Base-by-base conservation (phyloP, 2,888 invertebrate species). In the Cheilosia pagana region DNA sequence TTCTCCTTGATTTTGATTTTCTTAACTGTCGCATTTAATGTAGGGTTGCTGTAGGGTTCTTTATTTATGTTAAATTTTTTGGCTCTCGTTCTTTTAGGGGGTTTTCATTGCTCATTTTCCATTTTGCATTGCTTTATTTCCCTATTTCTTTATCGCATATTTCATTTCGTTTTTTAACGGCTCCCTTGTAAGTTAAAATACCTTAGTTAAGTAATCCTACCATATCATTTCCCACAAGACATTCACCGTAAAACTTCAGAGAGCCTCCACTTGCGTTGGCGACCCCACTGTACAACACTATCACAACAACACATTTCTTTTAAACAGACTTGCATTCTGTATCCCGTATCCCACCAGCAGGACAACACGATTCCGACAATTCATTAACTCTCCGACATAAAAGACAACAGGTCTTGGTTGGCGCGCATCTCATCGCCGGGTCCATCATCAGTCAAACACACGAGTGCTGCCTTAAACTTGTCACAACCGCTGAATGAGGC, bases 381-480 rank as follows among this genome's bases (percentile, higher is more conserved):
- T 76, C 81, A 81, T 76, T 81, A 81, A 23, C 70, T 52, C 59
- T 35, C 50, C 50, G 53, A 76, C 52, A 53, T 57, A 53, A 70
- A 59, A 55, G 41, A 41, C 43, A 57, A 60, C 39, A 60, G 28
- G 48, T 19, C 50, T 12, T 39, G 53, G 39, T 53, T 31, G 52
- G 31, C 14, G 45, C 62, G 71, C 50, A 65, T 65, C 63, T 71
- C 74, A 60, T 67, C 43, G 63, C 62, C 62, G 28, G 68, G 68
- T 68, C 71, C 81, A 81, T 81, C 85, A 85, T 85, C 81, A 75
- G 85, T 85, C 85, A 81, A 75, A 78, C 74, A 62, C 60, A 68
- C 68, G 60, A 77, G 71, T 65, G 81, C 65, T 81, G 67, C 81
- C 81, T 85, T 71, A 75, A 75, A 76, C 70, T 85, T 81, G 81